Conservation (phyloP, 2,113 vertebrate genomes). For the Herpailurus yagouaroundi region DNA sequence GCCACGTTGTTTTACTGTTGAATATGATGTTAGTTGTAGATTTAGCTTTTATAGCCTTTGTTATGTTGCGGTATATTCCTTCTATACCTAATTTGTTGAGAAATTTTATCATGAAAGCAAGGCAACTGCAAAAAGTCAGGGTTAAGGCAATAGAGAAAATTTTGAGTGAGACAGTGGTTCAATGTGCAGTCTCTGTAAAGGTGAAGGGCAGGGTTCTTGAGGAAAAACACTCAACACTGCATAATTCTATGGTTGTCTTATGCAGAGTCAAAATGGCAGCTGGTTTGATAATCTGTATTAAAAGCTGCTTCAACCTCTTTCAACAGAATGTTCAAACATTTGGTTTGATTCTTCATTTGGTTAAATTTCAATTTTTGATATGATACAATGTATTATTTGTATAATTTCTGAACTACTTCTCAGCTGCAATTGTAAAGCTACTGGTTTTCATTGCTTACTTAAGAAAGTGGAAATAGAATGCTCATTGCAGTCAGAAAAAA, state of each 20-base stretch:
- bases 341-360: background rate
- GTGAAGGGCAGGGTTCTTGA: background rate
- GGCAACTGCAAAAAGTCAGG: background rate
- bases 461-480: background rate
- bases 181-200: background rate
- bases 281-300: background rate
- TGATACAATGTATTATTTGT: background rate
- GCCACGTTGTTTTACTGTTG: background rate
- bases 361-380: slow-evolving; percentile 1
- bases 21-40: background rate
- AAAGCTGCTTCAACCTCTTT: background rate
- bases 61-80: background rate
- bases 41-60: background rate
- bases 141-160: background rate
- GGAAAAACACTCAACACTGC: background rate
- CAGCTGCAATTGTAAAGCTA: background rate
- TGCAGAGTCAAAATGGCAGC: background rate
- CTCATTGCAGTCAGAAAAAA: background rate
- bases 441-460: background rate
- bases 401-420: background rate
- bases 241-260: background rate
- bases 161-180: background rate
- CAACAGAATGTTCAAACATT: background rate
- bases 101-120: background rate
- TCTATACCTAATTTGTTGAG: background rate